Conservation (phyloP, 1,140 invertebrate species). For the Paracyclopina nana region DNA sequence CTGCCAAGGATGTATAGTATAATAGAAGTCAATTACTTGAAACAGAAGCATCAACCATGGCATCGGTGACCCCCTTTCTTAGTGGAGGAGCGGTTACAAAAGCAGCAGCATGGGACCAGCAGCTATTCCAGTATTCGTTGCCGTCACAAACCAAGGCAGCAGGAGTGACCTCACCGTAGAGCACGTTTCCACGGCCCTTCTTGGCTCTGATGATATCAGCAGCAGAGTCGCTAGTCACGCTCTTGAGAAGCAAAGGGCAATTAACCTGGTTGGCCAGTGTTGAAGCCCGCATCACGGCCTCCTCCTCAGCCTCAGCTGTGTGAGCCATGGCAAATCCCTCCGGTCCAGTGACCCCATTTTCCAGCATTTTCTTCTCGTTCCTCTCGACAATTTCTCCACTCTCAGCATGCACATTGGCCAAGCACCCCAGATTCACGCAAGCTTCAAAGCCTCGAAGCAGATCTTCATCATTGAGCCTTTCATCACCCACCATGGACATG, state of each 20-base stretch:
- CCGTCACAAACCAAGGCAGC: constrained; percentile 41
- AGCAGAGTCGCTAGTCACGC: constrained; percentile 88
- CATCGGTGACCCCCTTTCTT: constrained; percentile 37
- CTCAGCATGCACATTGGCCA: constrained; percentile 80
- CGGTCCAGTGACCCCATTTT: constrained; percentile 69
- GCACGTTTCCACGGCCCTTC: constrained; percentile 33
- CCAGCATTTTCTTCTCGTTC: constrained; percentile 45
- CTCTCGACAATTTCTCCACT: constrained; percentile 72
- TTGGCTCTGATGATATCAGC: constrained; percentile 47
- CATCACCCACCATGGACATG: neutral
- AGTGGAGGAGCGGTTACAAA: constrained; percentile 58
- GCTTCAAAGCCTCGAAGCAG: neutral
- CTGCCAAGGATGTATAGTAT: too few species aligned
- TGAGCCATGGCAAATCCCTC: constrained; percentile 90
- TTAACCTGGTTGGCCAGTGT: constrained; percentile 74
- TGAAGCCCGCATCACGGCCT: constrained; percentile 84
- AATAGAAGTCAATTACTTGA: too few species aligned
- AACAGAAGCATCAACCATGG: too few species aligned
- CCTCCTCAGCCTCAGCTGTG: constrained; percentile 93
- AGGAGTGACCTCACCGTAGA: constrained; percentile 60
- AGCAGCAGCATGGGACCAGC: constrained; percentile 39
- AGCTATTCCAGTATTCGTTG: constrained; percentile 30
- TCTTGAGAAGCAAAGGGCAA: constrained; percentile 81
- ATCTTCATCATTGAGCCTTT: neutral
- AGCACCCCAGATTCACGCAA: constrained; percentile 26